Evolutionary conservation across 1,140 invertebrate species (phyloP).

Genomic region (Drosophila kohkoa): DNA sequence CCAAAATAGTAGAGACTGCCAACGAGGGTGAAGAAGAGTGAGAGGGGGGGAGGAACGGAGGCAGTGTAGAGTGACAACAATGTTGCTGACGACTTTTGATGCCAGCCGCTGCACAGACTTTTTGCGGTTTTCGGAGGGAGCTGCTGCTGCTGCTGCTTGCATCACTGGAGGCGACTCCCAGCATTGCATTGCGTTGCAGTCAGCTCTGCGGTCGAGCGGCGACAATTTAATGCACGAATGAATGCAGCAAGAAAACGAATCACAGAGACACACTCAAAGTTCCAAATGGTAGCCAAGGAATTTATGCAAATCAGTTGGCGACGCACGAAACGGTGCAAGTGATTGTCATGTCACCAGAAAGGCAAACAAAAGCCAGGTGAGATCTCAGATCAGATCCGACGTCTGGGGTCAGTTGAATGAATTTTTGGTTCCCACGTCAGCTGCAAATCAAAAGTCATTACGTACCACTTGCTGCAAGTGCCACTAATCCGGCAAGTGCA

Average conservation of each 20-base stretch:
- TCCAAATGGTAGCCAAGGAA: slow-evolving; percentile 49
- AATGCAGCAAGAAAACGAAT: slow-evolving; percentile 22
- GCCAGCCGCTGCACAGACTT: slow-evolving; percentile 50
- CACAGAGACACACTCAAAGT: neutral
- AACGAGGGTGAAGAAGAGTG: slow-evolving; percentile 1
- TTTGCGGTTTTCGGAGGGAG: slow-evolving; percentile 60
- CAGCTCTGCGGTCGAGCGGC: slow-evolving; percentile 27
- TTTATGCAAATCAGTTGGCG: slow-evolving; percentile 69
- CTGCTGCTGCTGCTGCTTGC: neutral
- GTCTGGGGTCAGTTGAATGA: slow-evolving; percentile 42
- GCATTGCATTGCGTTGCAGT: no score
- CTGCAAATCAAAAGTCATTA: slow-evolving; percentile 76
- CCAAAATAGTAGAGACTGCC: slow-evolving; percentile 54
- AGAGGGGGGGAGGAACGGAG: neutral
- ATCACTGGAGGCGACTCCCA: slow-evolving; percentile 13
- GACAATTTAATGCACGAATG: slow-evolving; percentile 79
- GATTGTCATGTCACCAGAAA: slow-evolving; percentile 45
- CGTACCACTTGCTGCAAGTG: slow-evolving; percentile 68
- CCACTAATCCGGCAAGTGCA: slow-evolving; percentile 73
- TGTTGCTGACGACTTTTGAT: slow-evolving; percentile 71
- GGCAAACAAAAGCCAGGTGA: slow-evolving; percentile 36
- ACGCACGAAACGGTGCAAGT: slow-evolving; percentile 9
- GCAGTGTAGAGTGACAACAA: slow-evolving; percentile 65
- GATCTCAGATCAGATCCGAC: neutral
- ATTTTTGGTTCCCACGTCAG: slow-evolving; percentile 50